phyloP scores from a whole-genome alignment of 2,888 invertebrate genomes.

The Mylabris sibirica region DNA sequence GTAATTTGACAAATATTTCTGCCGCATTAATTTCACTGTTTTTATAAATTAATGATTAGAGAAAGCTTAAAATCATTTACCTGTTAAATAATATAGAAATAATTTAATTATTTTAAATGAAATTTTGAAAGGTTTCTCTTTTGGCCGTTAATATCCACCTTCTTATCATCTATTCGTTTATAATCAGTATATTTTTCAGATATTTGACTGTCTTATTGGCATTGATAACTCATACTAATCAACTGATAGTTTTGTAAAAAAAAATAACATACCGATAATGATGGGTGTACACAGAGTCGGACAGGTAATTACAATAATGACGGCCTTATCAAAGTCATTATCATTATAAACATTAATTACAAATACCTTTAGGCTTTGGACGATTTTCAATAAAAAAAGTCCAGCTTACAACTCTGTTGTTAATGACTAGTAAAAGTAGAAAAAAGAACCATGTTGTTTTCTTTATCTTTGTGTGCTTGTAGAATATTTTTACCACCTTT shows the following conservation, averaged over 20 bases:
- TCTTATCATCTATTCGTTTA: neutral
- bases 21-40: neutral
- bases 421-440: neutral
- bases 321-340: conserved; percentile 6
- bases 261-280: conserved; percentile 1
- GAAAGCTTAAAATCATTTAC: conserved; percentile 4
- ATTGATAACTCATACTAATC: conserved; percentile 6
- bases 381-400: neutral
- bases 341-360: conserved; percentile 11
- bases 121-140: neutral
- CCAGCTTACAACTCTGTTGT: neutral
- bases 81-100: neutral
- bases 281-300: neutral
- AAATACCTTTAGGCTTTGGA: neutral
- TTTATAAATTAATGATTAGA: neutral
- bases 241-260: conserved; percentile 2
- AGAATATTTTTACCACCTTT: too few relatives aligned
- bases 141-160: neutral
- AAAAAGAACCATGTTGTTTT: neutral
- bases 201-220: neutral
- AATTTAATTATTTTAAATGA: neutral
- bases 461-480: neutral
- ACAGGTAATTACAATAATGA: conserved; percentile 14
- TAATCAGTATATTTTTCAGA: neutral
- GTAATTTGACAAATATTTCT: conserved; percentile 9